Evolutionary conservation across 1,140 invertebrate species (phyloP).

Genomic region (Philopotamus ludificatus): DNA sequence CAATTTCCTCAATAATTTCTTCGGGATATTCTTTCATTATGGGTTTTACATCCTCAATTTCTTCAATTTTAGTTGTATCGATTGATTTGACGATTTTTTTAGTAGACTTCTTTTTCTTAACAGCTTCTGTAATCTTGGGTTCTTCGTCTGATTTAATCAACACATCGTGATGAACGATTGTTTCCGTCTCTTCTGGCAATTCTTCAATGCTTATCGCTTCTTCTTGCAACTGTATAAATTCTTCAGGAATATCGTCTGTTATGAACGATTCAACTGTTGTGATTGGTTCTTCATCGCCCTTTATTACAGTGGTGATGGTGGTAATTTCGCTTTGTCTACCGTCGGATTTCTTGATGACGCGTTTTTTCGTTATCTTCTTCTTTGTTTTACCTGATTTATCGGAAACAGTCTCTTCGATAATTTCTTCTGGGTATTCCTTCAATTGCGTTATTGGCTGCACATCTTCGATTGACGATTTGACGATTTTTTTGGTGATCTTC

Average conservation of each 20-base stretch:
- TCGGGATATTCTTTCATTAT: constrained; percentile 51
- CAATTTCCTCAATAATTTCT: constrained; percentile 51
- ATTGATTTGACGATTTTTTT: constrained; percentile 38
- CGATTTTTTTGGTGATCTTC: too few relatives aligned
- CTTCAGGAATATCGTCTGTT: constrained; percentile 24
- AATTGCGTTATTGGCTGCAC: constrained; percentile 44
- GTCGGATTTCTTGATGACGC: constrained; percentile 37
- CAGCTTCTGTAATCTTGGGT: constrained; percentile 44
- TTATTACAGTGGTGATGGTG: constrained; percentile 17
- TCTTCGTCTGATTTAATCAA: constrained; percentile 44
- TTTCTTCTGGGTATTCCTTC: constrained; percentile 37
- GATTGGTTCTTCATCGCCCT: constrained; percentile 32
- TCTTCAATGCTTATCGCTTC: constrained; percentile 37
- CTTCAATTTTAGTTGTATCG: constrained; percentile 9
- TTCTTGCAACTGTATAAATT: constrained; percentile 31
- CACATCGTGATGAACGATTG: too few relatives aligned
- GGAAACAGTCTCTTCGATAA: constrained; percentile 12
- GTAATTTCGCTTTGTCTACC: constrained; percentile 44
- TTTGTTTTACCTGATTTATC: constrained; percentile 38
- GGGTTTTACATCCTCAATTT: constrained; percentile 34
- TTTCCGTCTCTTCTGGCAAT: constrained; percentile 32
- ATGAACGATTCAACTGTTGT: constrained; percentile 39
- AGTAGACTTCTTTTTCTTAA: constrained; percentile 40
- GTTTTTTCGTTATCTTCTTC: constrained; percentile 42
- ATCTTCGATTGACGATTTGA: too few relatives aligned